Base-by-base conservation (phyloP, 1,140 invertebrate genomes). In the Pollicipes pollicipes region DNA sequence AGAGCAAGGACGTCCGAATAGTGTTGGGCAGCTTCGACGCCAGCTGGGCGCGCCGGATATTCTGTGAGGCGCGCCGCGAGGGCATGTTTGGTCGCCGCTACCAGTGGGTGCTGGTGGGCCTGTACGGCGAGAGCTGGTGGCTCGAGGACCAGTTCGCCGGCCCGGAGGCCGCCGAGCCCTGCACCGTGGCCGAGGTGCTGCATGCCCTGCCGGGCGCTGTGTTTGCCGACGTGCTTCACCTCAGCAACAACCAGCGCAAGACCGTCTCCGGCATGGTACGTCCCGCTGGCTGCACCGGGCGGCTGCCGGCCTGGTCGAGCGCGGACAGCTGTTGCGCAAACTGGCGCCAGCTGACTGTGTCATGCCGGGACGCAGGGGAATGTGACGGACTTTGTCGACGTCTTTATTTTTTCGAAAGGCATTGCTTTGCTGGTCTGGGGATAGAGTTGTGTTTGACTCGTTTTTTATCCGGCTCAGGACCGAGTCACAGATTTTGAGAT, bases 1-100 rank as follows among this genome's bases (percentile, higher is more conserved):
- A 93, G 75, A 88, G 90, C 73, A 93, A 95, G 77, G 95, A 98
- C 77, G 90, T 95, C 10, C 85, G 96, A 68, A 95, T 99, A 67
- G 96, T 99, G 75, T 81, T 97, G 72, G 95, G 94, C 13, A 98
- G 98, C 81, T 97, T 98, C 79, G 92, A 96, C 80, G 92, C 97
- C 78, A 86, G 87, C 35, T 95, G 94, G 90, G 95, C 95, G 0
- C 83, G 92, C 69, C 85, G 87, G 76, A 91, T 98, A 70, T 97
- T 98, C 78, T 99, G 96, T 79, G 90, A 95, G 79, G 94, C 93
- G 68, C 87, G 87, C 78, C 76, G 78, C 58, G 75, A 80, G 32
- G 80, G 80, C 28, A 81, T 97, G 87, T 95, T 87, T 76, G 95
- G 95, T 0, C 82, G 90, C 4, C 90, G 93, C 73, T 97, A 97